phyloP scores from a whole-genome alignment of 2,888 invertebrate genomes.

The Zonitis immaculata region DNA sequence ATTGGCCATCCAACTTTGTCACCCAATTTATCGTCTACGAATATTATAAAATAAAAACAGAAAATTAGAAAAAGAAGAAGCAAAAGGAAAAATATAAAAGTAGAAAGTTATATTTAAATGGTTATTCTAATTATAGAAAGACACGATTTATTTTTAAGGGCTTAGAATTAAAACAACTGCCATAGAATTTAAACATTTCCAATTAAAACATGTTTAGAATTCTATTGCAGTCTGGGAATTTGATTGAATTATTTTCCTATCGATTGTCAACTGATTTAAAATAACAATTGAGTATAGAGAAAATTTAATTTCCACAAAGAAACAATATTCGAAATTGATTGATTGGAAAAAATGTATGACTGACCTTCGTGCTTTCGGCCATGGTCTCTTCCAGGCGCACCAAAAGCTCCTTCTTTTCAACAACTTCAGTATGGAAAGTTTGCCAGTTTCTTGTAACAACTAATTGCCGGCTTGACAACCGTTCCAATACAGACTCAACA shows the following conservation, averaged over 20 bases:
- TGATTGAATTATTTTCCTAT: too few relatives aligned
- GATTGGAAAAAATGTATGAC: too few relatives aligned
- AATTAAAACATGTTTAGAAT: not conserved
- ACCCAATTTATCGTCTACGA: conserved; percentile 62
- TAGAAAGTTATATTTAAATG: not conserved
- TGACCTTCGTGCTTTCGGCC: conserved; percentile 64
- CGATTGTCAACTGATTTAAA: not conserved
- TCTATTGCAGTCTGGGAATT: not conserved
- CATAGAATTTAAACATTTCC: too few relatives aligned
- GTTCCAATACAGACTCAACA: conserved; percentile 64
- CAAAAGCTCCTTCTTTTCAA: conserved; percentile 54
- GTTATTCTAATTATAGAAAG: not conserved
- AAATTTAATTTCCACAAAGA: too few relatives aligned
- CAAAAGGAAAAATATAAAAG: not conserved
- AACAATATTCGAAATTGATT: too few relatives aligned
- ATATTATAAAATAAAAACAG: conserved; percentile 20
- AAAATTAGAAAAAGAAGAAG: conserved; percentile 1
- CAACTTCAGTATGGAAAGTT: conserved; percentile 63
- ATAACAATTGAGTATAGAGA: not conserved
- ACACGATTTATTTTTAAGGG: too few relatives aligned
- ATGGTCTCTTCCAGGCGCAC: conserved; percentile 53
- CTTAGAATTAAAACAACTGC: too few relatives aligned
- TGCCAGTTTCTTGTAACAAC: conserved; percentile 66
- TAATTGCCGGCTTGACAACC: conserved; percentile 60
- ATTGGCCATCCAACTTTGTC: conserved; percentile 63